These are phyloP conservation scores for Phortica variegata DNA, from an alignment of 1,140 invertebrate genomes.

Conservation along the genomic window DNA sequence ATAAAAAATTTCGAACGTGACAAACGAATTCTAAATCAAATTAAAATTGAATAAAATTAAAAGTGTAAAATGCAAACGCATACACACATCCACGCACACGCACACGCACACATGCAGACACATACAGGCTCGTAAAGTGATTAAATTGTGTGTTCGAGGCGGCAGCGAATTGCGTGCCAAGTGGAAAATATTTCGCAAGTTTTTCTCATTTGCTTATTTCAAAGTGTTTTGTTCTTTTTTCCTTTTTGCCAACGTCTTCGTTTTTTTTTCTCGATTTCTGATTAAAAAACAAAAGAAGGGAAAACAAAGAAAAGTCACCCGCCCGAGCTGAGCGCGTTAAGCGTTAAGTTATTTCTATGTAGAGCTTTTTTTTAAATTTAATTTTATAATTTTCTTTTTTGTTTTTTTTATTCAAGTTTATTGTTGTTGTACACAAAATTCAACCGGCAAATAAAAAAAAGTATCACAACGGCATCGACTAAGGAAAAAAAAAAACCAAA, in stretches of 20 bases:
- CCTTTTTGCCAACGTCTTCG: too few species aligned
- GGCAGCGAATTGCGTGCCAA: slow-evolving; percentile 46
- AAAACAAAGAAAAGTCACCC: slow-evolving; percentile 6
- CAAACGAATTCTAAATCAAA: slow-evolving; percentile 35
- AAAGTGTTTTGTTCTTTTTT: too few species aligned
- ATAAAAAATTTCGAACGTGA: too few species aligned
- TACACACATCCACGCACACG: too few species aligned
- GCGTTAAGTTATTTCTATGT: slow-evolving; percentile 42
- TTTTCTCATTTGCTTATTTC: slow-evolving; percentile 41
- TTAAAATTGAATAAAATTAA: slow-evolving; percentile 48
- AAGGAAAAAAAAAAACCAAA: slow-evolving; percentile 30
- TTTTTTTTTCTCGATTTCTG: too few species aligned
- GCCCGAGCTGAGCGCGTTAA: slow-evolving; percentile 10
- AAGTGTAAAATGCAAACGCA: slow-evolving; percentile 41
- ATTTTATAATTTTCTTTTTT: slow-evolving; percentile 35
- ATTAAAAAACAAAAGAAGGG: too few species aligned
- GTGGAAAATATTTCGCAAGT: slow-evolving; percentile 55
- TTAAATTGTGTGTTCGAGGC: slow-evolving; percentile 1
- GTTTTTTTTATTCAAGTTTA: slow-evolving; percentile 11
- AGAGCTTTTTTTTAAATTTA: slow-evolving; percentile 43
- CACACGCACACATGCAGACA: too few species aligned
- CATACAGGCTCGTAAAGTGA: too few species aligned
- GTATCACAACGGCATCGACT: slow-evolving; percentile 11
- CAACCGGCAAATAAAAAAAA: slow-evolving; percentile 38
- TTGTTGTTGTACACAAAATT: slow-evolving; percentile 15